A percentile compares a stretch with the other conserved stretches of the same genome.
phyloP scores from a whole-genome alignment of 2,888 invertebrate species.

The Epinotia brunnichana region DNA sequence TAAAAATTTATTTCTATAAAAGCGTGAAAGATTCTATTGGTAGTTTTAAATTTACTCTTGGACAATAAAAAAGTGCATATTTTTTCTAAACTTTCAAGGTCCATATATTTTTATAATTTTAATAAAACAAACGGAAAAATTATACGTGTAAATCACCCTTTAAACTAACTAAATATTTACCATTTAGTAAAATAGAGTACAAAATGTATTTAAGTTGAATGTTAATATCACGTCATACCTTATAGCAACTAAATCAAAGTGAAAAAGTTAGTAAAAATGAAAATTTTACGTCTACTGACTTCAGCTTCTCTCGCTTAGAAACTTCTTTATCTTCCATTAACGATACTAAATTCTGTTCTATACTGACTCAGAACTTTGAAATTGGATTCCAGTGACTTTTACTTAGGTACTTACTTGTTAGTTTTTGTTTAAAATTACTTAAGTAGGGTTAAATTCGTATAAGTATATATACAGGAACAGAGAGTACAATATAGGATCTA shows the following conservation, averaged over 20 bases:
- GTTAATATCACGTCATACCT: neutral
- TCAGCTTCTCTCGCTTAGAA: constrained; percentile 8
- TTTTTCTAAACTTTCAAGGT: no score
- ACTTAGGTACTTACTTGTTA: no score
- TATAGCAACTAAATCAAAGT: constrained; percentile 14
- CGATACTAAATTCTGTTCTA: constrained; percentile 12
- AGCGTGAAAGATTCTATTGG: no score
- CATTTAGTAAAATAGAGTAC: neutral
- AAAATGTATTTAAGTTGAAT: neutral
- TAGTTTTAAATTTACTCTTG: no score
- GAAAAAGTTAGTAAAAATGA: constrained; percentile 13
- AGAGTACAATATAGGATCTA: no score
- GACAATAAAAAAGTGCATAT: no score
- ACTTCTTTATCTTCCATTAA: constrained; percentile 21
- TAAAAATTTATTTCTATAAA: no score
- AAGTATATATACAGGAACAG: neutral
- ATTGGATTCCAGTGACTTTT: neutral
- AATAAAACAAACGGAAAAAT: no score
- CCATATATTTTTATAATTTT: no score
- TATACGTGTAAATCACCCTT: no score
- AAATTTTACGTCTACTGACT: constrained; percentile 11
- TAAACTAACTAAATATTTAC: neutral
- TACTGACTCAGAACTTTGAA: constrained; percentile 14
- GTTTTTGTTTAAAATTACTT: constrained; percentile 3
- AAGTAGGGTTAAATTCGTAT: neutral